Evolutionary conservation across 2,113 vertebrate genomes (phyloP), one percentile per base, ranked within the genome.

Genomic region (Ceyx melanurus): DNA sequence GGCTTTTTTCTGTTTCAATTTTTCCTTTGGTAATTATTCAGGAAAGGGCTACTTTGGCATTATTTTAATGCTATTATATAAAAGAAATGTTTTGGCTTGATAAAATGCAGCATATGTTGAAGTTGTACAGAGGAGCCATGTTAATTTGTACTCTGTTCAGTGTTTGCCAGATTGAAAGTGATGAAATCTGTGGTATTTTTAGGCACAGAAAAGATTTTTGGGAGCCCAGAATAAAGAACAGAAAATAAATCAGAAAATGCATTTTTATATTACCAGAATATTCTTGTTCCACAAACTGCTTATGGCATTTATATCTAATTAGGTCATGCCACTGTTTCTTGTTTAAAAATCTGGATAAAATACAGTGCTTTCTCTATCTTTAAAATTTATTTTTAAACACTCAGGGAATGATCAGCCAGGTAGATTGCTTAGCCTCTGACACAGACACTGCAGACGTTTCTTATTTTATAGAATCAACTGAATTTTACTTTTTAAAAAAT

Each of bases 81-180:
- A 92, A 92, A 93, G 31, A 89, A 79, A 54, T 87, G 42, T 79
- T 94, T 92, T 85, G 74, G 31, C 81, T 93, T 87, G 46, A 40
- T 91, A 79, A 93, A 94, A n/a, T 0, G 1, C 28, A 92, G 64
- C 58, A 43, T 95, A 87, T 93, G 83, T 76, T 85, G 71, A 92
- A 82, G 62, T 57, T 65, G 28, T 79, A 40, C 46, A 40, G 75
- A 93, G 33, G 25, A 90, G 16, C 17, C 22, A 25, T 82, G 58
- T 58, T 90, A 73, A 89, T 87, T 94, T 89, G 60, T 79, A 0
- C 12, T 73, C 37, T 66, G 28, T 78, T 90, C 61, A 84, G 17
- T 50, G 50, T 95, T 90, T 94, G 74, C 95, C 81, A 95, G 37
- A 82, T 45, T 73, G 50, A 76, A 57, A 85, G 70, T 81, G 29